These are phyloP conservation scores for Polydrusus cervinus DNA, from an alignment of 2,888 invertebrate species.

Conservation along the genomic window DNA sequence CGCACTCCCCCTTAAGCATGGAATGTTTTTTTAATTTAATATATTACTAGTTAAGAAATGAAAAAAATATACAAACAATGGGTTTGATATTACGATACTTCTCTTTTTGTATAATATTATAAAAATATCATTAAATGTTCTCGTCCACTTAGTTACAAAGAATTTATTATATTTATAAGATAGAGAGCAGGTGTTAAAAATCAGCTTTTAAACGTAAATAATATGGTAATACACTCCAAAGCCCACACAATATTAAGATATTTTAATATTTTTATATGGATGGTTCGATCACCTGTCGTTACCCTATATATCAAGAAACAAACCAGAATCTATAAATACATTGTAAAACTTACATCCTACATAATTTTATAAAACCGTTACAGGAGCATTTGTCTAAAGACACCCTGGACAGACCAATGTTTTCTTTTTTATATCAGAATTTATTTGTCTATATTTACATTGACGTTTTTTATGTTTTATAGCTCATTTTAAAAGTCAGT, in stretches of 20 bases:
- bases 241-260: constrained; percentile 4
- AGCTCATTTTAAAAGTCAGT: constrained; percentile 61
- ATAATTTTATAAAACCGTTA: not conserved
- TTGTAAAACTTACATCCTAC: constrained; percentile 6
- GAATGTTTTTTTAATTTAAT: too few relatives aligned
- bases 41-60: too few relatives aligned
- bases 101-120: too few relatives aligned
- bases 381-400: constrained; percentile 33
- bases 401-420: constrained; percentile 38
- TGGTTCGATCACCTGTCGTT: constrained; percentile 12
- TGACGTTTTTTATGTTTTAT: constrained; percentile 67
- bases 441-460: constrained; percentile 65
- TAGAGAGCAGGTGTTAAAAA: not conserved
- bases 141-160: too few relatives aligned
- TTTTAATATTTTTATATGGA: not conserved
- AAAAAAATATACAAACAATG: too few relatives aligned
- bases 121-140: too few relatives aligned
- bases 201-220: not conserved
- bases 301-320: constrained; percentile 11
- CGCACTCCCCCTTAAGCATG: too few relatives aligned
- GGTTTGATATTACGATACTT: too few relatives aligned
- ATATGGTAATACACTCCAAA: not conserved
- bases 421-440: constrained; percentile 64
- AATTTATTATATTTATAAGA: not conserved
- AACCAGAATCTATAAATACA: not conserved